Conservation (phyloP, 1,140 invertebrate genomes). For the Caerostris extrusa region DNA sequence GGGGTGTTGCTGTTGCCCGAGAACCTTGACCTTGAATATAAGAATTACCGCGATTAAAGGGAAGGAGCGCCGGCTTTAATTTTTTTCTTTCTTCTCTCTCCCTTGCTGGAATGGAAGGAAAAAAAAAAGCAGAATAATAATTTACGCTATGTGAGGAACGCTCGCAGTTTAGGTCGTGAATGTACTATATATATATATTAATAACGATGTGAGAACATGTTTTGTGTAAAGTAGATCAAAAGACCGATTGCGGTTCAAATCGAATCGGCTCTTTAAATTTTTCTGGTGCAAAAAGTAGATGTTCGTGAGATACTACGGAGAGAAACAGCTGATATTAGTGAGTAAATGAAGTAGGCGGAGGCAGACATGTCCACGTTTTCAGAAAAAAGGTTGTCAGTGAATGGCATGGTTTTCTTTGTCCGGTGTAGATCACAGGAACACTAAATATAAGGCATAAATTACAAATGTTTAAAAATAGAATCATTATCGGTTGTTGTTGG, state of each 20-base stretch:
- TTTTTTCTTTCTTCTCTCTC: background rate
- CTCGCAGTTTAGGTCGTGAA: constrained; percentile 1
- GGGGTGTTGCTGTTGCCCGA: constrained; percentile 38
- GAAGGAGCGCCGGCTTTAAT: background rate
- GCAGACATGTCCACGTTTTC: background rate
- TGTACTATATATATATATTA: constrained; percentile 33
- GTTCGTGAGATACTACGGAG: background rate
- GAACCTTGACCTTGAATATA: constrained; percentile 38
- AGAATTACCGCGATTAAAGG: constrained; percentile 25
- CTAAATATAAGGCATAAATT: no score
- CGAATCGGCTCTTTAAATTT: background rate
- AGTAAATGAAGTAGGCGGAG: constrained; percentile 3
- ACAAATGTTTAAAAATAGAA: no score
- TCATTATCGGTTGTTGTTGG: no score
- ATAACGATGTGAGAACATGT: constrained; percentile 19
- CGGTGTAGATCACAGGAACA: no score
- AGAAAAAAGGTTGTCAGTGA: background rate
- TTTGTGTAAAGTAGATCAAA: constrained; percentile 6
- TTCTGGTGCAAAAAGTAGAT: background rate
- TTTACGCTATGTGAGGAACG: background rate
- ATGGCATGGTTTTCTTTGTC: no score
- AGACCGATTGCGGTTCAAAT: constrained; percentile 33
- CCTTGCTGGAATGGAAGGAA: background rate
- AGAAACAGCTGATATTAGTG: background rate
- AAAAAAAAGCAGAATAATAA: constrained; percentile 6